Conservation (phyloP, 1,140 invertebrate species). For the Microplitis mediator region DNA sequence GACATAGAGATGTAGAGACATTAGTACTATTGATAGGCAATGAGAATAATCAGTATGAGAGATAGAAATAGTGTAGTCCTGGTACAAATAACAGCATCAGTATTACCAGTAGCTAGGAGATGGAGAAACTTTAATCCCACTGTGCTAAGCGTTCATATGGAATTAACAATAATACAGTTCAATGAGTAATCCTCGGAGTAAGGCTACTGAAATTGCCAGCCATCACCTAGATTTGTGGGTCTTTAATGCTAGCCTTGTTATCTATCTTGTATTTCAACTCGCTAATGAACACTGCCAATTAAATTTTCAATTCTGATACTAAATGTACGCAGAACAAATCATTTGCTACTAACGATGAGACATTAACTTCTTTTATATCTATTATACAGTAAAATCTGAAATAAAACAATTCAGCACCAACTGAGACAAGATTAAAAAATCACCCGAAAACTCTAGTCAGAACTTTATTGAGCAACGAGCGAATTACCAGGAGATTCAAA, state of each 20-base stretch:
- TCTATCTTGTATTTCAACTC: slow-evolving; percentile 38
- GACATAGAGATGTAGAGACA: too few relatives aligned
- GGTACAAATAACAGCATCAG: neutral
- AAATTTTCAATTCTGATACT: slow-evolving; percentile 33
- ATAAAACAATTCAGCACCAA: too few relatives aligned
- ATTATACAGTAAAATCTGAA: too few relatives aligned
- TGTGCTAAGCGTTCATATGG: slow-evolving; percentile 19
- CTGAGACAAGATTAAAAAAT: too few relatives aligned
- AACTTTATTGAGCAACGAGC: too few relatives aligned
- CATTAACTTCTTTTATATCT: too few relatives aligned
- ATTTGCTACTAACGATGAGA: neutral
- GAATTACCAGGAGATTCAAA: too few relatives aligned
- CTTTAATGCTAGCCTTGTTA: slow-evolving; percentile 27
- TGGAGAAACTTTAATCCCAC: slow-evolving; percentile 2
- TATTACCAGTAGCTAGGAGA: neutral
- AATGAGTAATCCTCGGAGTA: slow-evolving; percentile 13
- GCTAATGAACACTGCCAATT: slow-evolving; percentile 51
- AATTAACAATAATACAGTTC: slow-evolving; percentile 18
- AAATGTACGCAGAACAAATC: neutral
- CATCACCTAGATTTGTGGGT: neutral
- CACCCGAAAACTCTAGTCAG: too few relatives aligned
- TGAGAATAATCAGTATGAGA: too few relatives aligned
- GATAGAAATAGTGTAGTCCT: too few relatives aligned
- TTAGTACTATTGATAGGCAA: too few relatives aligned
- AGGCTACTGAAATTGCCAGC: neutral